Percentiles rank a stretch among this genome's conserved stretches.
Conservation (phyloP, 2,888 invertebrate species). For the Eudasyphora cyanicolor region DNA sequence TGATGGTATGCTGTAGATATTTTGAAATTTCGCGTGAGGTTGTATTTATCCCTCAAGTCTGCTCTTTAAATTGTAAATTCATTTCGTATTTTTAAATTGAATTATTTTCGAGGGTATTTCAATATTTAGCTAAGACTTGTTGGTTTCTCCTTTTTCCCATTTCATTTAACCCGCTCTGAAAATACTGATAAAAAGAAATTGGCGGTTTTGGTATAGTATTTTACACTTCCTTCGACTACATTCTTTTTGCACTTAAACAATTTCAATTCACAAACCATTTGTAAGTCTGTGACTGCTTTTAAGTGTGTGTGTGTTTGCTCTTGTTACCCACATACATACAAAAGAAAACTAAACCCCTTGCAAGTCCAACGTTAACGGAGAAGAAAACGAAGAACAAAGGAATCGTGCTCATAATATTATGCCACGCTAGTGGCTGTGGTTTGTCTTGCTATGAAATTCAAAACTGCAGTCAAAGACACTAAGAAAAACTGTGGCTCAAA, state of each 20-base stretch:
- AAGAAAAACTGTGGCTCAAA: no score
- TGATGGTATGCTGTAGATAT: no score
- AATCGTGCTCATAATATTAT: no score
- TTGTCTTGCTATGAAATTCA: background rate
- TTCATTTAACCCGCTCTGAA: background rate
- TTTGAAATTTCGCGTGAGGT: no score
- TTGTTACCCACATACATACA: background rate
- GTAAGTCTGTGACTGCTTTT: no score
- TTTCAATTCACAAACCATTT: background rate
- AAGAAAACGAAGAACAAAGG: no score
- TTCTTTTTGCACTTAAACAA: conserved; percentile 6
- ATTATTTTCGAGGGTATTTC: background rate
- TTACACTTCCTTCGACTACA: conserved; percentile 52
- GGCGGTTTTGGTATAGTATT: conserved; percentile 50
- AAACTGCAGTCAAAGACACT: no score
- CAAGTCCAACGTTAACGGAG: background rate
- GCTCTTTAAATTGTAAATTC: no score
- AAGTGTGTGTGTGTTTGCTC: background rate
- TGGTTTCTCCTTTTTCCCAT: background rate
- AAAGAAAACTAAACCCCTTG: background rate
- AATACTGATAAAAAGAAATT: conserved; percentile 24
- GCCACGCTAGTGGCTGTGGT: background rate
- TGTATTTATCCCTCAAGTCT: no score
- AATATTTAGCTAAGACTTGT: background rate
- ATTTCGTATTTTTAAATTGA: no score